These are phyloP conservation scores for Drosophila kanapiae DNA, from an alignment of 1,140 invertebrate species.

Conservation along the genomic window DNA sequence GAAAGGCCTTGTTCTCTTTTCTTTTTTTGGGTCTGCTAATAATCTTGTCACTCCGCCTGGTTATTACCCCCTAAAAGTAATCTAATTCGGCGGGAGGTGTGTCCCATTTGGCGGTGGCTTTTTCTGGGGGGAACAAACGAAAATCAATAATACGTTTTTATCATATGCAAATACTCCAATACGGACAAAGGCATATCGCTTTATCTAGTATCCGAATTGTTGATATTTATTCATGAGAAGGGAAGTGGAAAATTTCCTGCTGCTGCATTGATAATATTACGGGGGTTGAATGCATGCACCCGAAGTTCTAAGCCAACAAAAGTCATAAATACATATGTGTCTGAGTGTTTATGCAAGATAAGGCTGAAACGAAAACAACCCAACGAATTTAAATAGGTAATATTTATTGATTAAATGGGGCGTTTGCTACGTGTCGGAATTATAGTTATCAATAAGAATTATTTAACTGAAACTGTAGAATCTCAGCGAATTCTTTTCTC, in stretches of 20 bases:
- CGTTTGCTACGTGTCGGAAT: not conserved
- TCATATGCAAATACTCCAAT: slow-evolving; percentile 70
- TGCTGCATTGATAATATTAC: slow-evolving; percentile 24
- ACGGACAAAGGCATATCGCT: slow-evolving; percentile 48
- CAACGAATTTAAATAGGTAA: slow-evolving; percentile 3
- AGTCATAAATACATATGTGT: slow-evolving; percentile 27
- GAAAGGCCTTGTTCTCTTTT: slow-evolving; percentile 30
- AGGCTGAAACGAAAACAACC: not conserved
- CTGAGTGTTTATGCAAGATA: slow-evolving; percentile 13
- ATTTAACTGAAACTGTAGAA: not conserved
- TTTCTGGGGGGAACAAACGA: not conserved
- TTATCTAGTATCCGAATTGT: slow-evolving; percentile 56
- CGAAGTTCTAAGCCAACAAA: slow-evolving; percentile 9
- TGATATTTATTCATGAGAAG: slow-evolving; percentile 49
- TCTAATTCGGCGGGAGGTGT: slow-evolving; percentile 41
- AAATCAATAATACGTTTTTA: slow-evolving; percentile 72
- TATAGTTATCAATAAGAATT: not conserved
- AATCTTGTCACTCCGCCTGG: slow-evolving; percentile 29
- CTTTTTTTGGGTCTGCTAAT: slow-evolving; percentile 16
- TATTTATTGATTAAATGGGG: slow-evolving; percentile 24
- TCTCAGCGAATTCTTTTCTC: not conserved
- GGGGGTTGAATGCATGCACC: slow-evolving; percentile 31
- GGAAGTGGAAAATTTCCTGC: slow-evolving; percentile 26
- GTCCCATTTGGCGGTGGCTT: slow-evolving; percentile 32
- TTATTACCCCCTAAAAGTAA: slow-evolving; percentile 33